These are phyloP conservation scores for Laticauda laticaudata DNA, from an alignment of 2,113 vertebrate genomes.

Conservation along the genomic window DNA sequence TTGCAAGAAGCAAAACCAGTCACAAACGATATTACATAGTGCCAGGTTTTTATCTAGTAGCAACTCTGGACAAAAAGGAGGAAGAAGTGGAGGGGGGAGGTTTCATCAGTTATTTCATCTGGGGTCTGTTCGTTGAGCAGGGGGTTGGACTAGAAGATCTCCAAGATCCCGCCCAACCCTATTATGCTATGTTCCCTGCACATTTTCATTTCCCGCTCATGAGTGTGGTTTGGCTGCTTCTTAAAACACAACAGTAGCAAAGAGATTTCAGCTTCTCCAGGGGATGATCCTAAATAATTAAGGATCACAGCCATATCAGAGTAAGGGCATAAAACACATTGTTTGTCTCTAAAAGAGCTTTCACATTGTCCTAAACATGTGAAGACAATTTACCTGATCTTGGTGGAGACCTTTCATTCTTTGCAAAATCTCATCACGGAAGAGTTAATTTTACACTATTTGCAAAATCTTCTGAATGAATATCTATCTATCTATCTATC, in stretches of 20 bases:
- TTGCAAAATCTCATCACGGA: neutral
- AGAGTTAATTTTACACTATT: neutral
- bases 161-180: too few relatives aligned
- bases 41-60: neutral
- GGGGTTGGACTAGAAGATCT: too few relatives aligned
- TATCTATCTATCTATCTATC: too few relatives aligned
- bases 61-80: neutral
- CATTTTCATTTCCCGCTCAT: neutral
- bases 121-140: too few relatives aligned
- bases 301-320: neutral
- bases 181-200: too few relatives aligned
- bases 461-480: too few relatives aligned
- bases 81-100: too few relatives aligned
- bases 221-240: too few relatives aligned
- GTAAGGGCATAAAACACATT: neutral
- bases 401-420: neutral
- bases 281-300: neutral
- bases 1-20: neutral
- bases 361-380: too few relatives aligned
- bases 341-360: neutral
- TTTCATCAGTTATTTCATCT: neutral
- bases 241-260: neutral
- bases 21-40: neutral
- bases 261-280: neutral
- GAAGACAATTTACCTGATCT: neutral